These are phyloP conservation scores for Hedya salicella DNA, from an alignment of 2,888 invertebrate species.

Conservation along the genomic window DNA sequence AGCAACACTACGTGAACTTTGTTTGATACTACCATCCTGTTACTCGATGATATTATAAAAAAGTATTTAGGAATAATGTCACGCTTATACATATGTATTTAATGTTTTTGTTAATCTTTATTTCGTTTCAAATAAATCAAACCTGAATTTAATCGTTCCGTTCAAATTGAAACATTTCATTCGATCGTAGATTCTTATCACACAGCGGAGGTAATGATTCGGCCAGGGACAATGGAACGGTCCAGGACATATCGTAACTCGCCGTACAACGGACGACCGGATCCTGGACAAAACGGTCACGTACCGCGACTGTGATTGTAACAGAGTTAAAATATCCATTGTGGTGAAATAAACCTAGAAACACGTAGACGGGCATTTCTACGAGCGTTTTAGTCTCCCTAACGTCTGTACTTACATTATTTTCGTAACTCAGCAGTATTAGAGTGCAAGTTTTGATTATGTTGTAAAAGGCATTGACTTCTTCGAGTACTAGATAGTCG, in stretches of 20 bases:
- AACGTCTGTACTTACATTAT: too few species aligned
- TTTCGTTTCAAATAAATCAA: not conserved
- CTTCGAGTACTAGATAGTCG: too few species aligned
- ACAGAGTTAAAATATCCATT: slow-evolving; percentile 25
- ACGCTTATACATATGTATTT: too few species aligned
- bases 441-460: not conserved
- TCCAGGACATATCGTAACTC: slow-evolving; percentile 46
- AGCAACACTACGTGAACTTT: too few species aligned
- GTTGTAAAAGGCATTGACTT: not conserved
- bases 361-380: too few species aligned
- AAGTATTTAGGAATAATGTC: too few species aligned
- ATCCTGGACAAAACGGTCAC: slow-evolving; percentile 66
- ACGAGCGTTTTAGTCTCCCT: too few species aligned
- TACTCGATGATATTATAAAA: too few species aligned
- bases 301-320: slow-evolving; percentile 51
- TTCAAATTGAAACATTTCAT: slow-evolving; percentile 56
- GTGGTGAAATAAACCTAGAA: not conserved
- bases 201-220: slow-evolving; percentile 66
- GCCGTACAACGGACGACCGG: slow-evolving; percentile 57
- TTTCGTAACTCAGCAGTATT: not conserved
- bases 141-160: slow-evolving; percentile 56
- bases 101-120: not conserved
- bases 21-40: too few species aligned
- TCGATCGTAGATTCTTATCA: slow-evolving; percentile 70
- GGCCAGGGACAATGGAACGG: slow-evolving; percentile 60